A percentile compares a stretch with the other conserved stretches of the same genome.
Conservation (phyloP, 2,113 vertebrate species). For the Malaclemys terrapin region DNA sequence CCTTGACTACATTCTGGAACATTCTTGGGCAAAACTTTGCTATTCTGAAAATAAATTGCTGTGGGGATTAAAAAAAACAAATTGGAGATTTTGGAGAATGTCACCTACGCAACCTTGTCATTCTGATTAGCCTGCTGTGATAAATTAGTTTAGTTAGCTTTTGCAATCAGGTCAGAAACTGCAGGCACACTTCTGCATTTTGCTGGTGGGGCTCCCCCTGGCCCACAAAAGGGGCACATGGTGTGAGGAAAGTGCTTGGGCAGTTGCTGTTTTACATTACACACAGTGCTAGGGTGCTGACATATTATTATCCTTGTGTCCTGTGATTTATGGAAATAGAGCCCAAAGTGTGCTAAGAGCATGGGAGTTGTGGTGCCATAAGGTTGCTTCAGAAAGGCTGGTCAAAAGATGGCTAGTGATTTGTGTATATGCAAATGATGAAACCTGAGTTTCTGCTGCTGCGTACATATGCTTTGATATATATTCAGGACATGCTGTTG, state of each 20-base stretch:
- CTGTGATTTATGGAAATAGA: slow-evolving; percentile 31
- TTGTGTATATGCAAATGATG: slow-evolving; percentile 44
- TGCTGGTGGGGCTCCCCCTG: slow-evolving; percentile 43
- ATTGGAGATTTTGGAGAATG: slow-evolving; percentile 86
- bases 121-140: slow-evolving; percentile 89
- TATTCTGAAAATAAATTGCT: slow-evolving; percentile 83
- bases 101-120: slow-evolving; percentile 91
- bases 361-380: background rate
- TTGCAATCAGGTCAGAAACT: slow-evolving; percentile 85
- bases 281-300: background rate
- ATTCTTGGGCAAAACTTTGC: slow-evolving; percentile 78
- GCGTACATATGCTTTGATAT: accelerated
- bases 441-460: slow-evolving; percentile 5
- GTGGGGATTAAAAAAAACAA: slow-evolving; percentile 76
- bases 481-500: slow-evolving; percentile 53
- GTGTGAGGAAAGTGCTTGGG: background rate
- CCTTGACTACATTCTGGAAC: slow-evolving; percentile 85
- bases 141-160: slow-evolving; percentile 90
- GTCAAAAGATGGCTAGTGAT: background rate
- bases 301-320: slow-evolving; percentile 14
- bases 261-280: background rate
- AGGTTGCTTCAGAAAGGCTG: slow-evolving; percentile 3
- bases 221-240: background rate
- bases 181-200: background rate
- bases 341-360: background rate